These are phyloP conservation scores for Galago senegalensis DNA, from an alignment of 2,797 vertebrate genomes.

Conservation along the genomic window DNA sequence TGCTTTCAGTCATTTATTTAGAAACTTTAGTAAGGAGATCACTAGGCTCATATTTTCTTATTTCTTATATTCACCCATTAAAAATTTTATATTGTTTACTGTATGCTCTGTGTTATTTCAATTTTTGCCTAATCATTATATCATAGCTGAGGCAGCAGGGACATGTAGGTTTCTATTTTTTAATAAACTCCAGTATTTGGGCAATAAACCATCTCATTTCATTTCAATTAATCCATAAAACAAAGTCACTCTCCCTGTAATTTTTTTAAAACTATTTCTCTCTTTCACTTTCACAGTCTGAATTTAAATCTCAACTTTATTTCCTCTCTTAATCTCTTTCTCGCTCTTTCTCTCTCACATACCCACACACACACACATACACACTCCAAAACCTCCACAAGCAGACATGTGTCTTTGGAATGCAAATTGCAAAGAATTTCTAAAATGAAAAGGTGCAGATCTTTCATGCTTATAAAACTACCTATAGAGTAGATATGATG, in stretches of 20 bases:
- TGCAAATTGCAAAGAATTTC: not conserved
- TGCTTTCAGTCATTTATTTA: not conserved
- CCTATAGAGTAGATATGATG: not conserved
- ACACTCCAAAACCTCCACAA: too few species aligned
- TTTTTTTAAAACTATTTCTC: not conserved
- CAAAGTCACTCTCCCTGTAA: not conserved
- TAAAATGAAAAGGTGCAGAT: not conserved
- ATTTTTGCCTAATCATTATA: not conserved
- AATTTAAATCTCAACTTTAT: constrained; percentile 35
- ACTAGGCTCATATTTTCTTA: not conserved
- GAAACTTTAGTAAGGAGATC: not conserved
- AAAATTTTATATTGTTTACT: not conserved
- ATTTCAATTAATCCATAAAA: not conserved
- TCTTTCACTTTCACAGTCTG: not conserved
- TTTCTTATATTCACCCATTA: not conserved
- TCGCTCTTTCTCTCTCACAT: not conserved
- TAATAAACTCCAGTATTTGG: not conserved
- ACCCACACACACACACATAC: not conserved
- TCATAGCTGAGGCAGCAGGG: not conserved
- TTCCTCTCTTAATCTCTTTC: not conserved
- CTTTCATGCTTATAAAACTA: not conserved
- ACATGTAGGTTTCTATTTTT: not conserved
- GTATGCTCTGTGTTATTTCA: not conserved
- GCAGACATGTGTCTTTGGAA: not conserved
- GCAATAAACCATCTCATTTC: not conserved